A percentile compares a stretch with the other conserved stretches of the same genome.
Conservation (phyloP, 2,888 invertebrate genomes). For the Dasypolia templi region DNA sequence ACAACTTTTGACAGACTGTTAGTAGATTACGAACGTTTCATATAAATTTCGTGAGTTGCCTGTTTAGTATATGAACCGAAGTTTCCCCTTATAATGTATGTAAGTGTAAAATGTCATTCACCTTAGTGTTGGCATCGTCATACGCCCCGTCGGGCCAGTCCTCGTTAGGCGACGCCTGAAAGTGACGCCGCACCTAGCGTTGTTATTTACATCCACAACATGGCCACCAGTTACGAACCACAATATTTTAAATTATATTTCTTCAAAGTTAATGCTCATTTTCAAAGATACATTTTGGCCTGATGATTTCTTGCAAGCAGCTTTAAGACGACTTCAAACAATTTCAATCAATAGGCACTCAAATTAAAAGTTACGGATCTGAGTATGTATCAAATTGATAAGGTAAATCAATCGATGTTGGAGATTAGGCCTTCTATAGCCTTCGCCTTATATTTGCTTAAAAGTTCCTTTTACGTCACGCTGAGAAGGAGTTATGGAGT, state of each 20-base stretch:
- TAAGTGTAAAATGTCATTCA: constrained; percentile 78
- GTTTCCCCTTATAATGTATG: constrained; percentile 46
- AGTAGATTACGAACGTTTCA: too few species aligned
- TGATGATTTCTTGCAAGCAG: neutral
- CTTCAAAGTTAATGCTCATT: neutral
- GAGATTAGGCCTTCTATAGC: neutral
- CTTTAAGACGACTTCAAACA: neutral
- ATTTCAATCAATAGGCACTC: neutral
- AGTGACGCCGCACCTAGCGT: constrained; percentile 80
- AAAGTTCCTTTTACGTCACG: neutral
- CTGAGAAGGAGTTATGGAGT: neutral
- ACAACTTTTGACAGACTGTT: too few species aligned
- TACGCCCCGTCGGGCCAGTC: constrained; percentile 86
- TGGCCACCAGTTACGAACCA: constrained; percentile 72
- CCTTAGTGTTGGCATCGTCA: constrained; percentile 89
- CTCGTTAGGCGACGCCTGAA: constrained; percentile 87
- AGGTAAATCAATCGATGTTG: neutral
- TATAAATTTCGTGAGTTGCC: too few species aligned
- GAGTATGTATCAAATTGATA: neutral
- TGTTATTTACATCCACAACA: constrained; percentile 84
- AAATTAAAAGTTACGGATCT: neutral
- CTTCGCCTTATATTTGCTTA: neutral
- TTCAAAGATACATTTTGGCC: neutral
- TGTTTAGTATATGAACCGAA: too few species aligned
- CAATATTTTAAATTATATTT: constrained; percentile 46